These are phyloP conservation scores for Spinus pinus DNA, from an alignment of 2,797 vertebrate species.

Conservation along the genomic window DNA sequence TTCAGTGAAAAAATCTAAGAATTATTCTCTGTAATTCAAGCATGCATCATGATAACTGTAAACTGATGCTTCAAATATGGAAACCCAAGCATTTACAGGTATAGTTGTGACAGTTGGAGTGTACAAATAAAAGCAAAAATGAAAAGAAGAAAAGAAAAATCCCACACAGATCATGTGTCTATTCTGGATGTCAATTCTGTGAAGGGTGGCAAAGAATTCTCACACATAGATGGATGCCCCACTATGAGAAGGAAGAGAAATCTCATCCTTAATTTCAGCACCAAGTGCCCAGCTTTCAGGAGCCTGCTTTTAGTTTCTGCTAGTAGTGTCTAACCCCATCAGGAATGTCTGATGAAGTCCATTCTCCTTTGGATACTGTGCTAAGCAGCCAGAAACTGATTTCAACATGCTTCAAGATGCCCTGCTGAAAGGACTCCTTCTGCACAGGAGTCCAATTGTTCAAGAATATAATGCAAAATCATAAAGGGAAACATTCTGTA, in stretches of 20 bases:
- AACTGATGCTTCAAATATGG: neutral
- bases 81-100: neutral
- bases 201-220: neutral
- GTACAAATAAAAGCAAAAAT: neutral
- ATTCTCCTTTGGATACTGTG: neutral
- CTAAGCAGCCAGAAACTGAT: neutral
- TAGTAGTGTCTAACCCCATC: neutral
- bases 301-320: neutral
- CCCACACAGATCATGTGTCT: neutral
- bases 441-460: neutral
- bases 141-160: fast-evolving
- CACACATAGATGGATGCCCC: fast-evolving
- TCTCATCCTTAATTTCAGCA: neutral
- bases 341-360: neutral
- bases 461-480: neutral
- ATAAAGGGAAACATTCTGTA: neutral
- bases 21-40: neutral
- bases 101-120: neutral
- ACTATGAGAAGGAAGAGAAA: neutral
- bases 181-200: neutral
- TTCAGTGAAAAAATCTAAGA: neutral
- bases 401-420: neutral
- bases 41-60: neutral
- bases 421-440: neutral
- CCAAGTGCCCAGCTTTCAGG: neutral